A percentile compares a stretch with the other conserved stretches of the same genome.
phyloP scores from a whole-genome alignment of 2,888 invertebrate genomes.

The Synanthedon vespiformis region DNA sequence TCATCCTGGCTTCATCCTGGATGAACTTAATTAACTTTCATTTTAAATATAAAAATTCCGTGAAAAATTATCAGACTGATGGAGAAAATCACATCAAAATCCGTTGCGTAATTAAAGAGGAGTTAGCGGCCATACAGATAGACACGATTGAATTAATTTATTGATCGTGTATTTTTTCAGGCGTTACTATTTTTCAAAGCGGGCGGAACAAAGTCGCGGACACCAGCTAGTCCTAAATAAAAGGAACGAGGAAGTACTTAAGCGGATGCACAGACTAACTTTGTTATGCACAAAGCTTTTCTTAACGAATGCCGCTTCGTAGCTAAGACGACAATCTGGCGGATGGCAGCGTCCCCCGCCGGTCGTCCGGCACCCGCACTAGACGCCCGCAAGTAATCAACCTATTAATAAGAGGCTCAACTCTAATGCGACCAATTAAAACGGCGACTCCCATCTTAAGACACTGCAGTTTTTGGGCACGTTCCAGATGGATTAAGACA shows the following conservation, averaged over 20 bases:
- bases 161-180: too few relatives aligned
- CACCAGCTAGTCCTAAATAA: neutral
- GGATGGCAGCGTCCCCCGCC: conserved; percentile 3
- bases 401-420: conserved; percentile 67
- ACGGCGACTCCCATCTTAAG: conserved; percentile 59
- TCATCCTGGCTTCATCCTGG: too few relatives aligned
- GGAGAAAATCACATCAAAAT: too few relatives aligned
- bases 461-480: conserved; percentile 66
- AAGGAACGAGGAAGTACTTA: too few relatives aligned
- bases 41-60: too few relatives aligned
- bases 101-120: too few relatives aligned
- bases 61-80: too few relatives aligned
- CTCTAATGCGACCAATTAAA: conserved; percentile 66
- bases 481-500: conserved; percentile 56
- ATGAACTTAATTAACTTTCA: too few relatives aligned
- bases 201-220: neutral
- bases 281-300: neutral
- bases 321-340: conserved; percentile 22
- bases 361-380: conserved; percentile 8
- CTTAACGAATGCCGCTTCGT: conserved; percentile 30
- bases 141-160: too few relatives aligned
- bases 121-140: too few relatives aligned
- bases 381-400: conserved; percentile 55
- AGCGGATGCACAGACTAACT: too few relatives aligned
- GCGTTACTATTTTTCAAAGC: neutral